Percentiles rank a stretch among this genome's conserved stretches.
Conservation (phyloP, 2,888 invertebrate genomes). For the Therioaphis trifolii region DNA sequence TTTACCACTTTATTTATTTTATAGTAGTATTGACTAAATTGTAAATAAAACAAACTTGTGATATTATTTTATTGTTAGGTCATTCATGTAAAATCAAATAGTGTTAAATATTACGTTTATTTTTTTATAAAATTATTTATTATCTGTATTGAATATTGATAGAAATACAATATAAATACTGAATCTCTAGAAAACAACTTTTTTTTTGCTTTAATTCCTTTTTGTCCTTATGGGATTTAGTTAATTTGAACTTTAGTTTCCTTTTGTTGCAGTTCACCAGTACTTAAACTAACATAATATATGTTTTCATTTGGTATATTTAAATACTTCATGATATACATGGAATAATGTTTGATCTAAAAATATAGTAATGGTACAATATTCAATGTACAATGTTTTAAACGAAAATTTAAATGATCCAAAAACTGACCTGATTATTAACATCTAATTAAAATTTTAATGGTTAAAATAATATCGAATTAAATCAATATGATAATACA, state of each 20-base stretch:
- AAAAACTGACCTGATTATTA: background rate
- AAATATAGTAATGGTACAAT: too few relatives aligned
- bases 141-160: background rate
- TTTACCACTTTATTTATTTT: constrained; percentile 47
- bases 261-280: too few relatives aligned
- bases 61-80: constrained; percentile 60
- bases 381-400: too few relatives aligned
- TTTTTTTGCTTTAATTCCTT: background rate
- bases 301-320: too few relatives aligned
- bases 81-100: constrained; percentile 2
- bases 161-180: background rate
- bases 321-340: too few relatives aligned
- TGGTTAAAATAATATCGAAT: background rate
- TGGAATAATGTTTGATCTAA: too few relatives aligned
- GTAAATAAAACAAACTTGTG: constrained; percentile 60
- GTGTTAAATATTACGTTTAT: background rate
- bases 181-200: background rate
- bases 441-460: background rate
- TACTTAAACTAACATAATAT: too few relatives aligned
- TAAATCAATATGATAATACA: background rate
- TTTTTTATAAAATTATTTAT: constrained; percentile 28
- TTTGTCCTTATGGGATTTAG: too few relatives aligned
- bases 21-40: constrained; percentile 12
- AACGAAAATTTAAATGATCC: too few relatives aligned
- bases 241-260: too few relatives aligned